Evolutionary conservation across 2,888 invertebrate genomes (phyloP), one percentile per base, ranked within the genome.

Genomic region (Trichacis sp.): DNA sequence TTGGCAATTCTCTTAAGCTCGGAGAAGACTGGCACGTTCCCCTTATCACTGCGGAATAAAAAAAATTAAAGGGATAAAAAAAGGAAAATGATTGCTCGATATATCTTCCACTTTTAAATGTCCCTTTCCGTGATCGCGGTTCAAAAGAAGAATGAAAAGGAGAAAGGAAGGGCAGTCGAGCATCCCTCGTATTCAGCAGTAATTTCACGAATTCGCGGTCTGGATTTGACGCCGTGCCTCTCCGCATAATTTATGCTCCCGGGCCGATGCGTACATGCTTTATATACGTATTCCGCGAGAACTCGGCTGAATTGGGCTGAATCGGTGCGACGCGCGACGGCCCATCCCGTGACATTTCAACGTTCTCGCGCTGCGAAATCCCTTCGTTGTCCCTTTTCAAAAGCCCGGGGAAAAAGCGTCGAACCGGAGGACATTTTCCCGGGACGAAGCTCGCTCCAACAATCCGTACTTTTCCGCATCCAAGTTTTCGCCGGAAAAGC

Each of bases 161-260:
- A 59, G 57, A 60, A 67, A 67, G 53, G 62, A 67, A 58, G 62
- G 56, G 67, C 59, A 57, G 60, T 30, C 36, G 60, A 63, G 67
- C 62, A 63, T 67, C 49, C 54, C 63, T 60, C 60, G 56, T 60
- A 67, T 63, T 67, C 63, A 60, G 63, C 63, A 57, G 63, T 68
- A 68, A 68, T 68, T 68, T 64, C 57, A 56, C 60, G 52, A 68
- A 64, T 68, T 67, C 58, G 60, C 60, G 57, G 63, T 60, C 63
- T 68, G 67, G 63, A 63, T 67, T 67, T 67, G 67, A 67, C 67
- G 67, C 63, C 38, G 52, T 59, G 59, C 60, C 67, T 60, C 67
- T 60, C 58, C 60, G 60, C 63, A 67, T 67, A 67, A 67, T 67
- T 67, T 67, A 63, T 67, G 60, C 60, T 36, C 50, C 36, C 33